Evolutionary conservation across 2,113 vertebrate species (phyloP).

Genomic region (Corythaeola cristata): DNA sequence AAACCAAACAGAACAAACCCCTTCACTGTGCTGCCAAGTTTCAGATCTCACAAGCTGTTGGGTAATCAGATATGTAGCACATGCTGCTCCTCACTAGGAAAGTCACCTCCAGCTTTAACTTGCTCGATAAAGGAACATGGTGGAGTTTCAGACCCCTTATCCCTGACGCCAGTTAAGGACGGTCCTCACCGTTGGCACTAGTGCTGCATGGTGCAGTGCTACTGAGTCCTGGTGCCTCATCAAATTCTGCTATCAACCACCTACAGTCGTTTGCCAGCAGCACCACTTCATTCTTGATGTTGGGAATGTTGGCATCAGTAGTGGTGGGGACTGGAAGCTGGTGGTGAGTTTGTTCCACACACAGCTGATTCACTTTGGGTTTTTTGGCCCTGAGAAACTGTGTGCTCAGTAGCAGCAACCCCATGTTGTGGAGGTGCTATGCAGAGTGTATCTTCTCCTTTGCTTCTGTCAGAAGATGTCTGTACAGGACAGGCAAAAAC

Average conservation of each 20-base stretch:
- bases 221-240: not conserved
- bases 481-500: not conserved
- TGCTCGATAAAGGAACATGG: not conserved
- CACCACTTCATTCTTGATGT: accelerated
- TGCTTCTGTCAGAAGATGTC: not conserved
- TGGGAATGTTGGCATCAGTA: not conserved
- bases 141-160: not conserved
- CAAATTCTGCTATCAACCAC: accelerated
- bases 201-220: not conserved
- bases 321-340: not conserved
- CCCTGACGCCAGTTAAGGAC: not conserved
- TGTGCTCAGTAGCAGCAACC: not conserved
- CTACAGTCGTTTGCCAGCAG: not conserved
- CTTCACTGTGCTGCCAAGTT: not conserved
- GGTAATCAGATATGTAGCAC: not conserved
- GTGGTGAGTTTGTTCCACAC: not conserved
- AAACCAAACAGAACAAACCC: not conserved
- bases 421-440: not conserved
- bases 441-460: not conserved
- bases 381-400: not conserved
- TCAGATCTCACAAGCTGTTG: not conserved
- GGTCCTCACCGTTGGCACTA: not conserved
- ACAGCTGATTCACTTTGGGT: not conserved
- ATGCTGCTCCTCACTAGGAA: not conserved
- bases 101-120: not conserved